Evolutionary conservation across 2,113 vertebrate genomes (phyloP).

Genomic region (mouse (Mus musculus)): DNA sequence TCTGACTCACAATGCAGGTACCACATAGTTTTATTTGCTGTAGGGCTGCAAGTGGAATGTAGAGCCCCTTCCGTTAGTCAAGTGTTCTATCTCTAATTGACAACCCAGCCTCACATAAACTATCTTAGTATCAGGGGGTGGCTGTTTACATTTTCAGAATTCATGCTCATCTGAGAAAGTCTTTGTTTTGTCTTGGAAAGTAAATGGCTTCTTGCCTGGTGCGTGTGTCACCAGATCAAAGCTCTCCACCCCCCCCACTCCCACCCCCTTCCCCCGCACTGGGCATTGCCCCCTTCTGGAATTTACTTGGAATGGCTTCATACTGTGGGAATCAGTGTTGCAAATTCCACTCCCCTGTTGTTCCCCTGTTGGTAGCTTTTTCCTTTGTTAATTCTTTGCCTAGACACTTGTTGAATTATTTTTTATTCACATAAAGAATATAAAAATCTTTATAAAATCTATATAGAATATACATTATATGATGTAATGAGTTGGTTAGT

Average conservation of each 20-base stretch:
- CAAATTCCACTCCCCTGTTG: neutral
- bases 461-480: neutral
- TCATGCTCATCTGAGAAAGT: neutral
- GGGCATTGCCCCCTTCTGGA: neutral
- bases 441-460: neutral
- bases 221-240: neutral
- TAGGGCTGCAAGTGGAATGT: neutral
- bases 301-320: neutral
- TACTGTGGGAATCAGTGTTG: neutral
- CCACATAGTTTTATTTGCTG: neutral
- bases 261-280: too few relatives aligned
- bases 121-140: neutral
- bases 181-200: constrained; percentile 32
- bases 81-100: neutral
- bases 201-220: neutral
- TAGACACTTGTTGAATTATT: neutral
- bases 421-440: neutral
- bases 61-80: neutral
- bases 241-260: neutral
- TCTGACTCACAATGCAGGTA: neutral
- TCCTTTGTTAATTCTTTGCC: neutral
- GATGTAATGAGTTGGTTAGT: neutral
- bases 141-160: neutral
- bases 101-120: neutral
- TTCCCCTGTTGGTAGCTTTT: neutral